Conservation (phyloP, 2,113 vertebrate species). For the Callipepla californica region DNA sequence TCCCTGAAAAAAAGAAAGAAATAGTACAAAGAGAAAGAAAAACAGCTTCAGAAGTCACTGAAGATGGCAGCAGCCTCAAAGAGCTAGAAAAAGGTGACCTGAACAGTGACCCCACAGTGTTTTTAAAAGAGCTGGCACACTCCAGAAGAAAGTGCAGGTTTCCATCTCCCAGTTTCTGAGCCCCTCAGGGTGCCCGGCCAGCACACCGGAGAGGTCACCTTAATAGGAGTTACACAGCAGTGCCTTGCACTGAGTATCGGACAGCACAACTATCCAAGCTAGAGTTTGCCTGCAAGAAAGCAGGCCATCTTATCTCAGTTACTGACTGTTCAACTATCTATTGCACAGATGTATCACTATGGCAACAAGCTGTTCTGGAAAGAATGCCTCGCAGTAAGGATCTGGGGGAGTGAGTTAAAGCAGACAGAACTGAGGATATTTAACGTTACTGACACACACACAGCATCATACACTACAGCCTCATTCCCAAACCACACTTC, state of each 20-base stretch:
- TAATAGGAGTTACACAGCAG: not conserved
- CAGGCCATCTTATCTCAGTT: not conserved
- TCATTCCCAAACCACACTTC: not conserved
- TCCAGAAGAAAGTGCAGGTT: not conserved
- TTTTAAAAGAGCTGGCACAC: not conserved
- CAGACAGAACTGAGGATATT: not conserved
- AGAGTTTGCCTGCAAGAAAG: not conserved
- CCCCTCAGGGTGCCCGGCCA: not conserved
- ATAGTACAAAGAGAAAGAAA: not conserved
- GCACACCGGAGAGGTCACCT: not conserved
- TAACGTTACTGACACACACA: not conserved
- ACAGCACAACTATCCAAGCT: not conserved
- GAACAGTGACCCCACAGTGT: not conserved
- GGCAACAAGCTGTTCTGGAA: not conserved
- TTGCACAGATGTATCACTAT: not conserved
- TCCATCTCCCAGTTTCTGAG: not conserved
- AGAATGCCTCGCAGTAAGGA: not conserved
- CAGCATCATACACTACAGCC: not conserved
- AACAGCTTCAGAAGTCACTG: not conserved
- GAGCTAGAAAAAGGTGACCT: not conserved
- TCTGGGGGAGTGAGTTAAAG: not conserved
- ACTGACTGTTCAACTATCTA: not conserved
- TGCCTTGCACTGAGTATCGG: not conserved
- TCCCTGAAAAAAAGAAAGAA: not conserved
- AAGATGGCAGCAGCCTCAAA: not conserved